phyloP scores from a whole-genome alignment of 2,888 invertebrate genomes.

The Cephus nigrinus region DNA sequence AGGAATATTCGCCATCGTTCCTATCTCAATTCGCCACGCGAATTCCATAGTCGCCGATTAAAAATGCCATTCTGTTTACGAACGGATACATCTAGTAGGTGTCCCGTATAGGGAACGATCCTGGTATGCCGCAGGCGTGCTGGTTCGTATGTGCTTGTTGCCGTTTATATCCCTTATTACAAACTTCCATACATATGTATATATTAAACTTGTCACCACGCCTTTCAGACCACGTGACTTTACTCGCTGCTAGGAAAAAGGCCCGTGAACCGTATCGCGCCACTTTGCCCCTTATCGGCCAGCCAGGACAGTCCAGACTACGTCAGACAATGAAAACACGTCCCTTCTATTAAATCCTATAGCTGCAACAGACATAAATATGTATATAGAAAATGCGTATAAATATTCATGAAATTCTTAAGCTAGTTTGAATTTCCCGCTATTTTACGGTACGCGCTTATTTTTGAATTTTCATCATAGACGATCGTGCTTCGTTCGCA shows the following conservation, averaged over 20 bases:
- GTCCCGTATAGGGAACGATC: neutral
- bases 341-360: neutral
- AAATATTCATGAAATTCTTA: neutral
- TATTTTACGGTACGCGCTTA: no score
- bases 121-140: neutral
- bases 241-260: neutral
- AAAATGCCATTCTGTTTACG: neutral
- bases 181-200: neutral
- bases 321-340: neutral
- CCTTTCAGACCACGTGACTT: neutral
- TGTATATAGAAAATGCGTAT: neutral
- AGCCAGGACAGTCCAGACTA: neutral
- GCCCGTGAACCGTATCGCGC: neutral
- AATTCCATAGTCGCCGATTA: neutral
- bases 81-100: neutral
- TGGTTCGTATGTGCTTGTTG: neutral
- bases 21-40: neutral
- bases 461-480: neutral
- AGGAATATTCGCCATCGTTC: neutral
- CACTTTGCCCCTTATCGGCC: neutral
- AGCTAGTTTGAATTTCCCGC: neutral
- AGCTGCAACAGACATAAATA: neutral
- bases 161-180: neutral
- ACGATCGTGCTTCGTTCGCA: neutral
- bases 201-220: slow-evolving; percentile 4